Percentiles rank a stretch among this genome's conserved stretches.
Conservation (phyloP, 1,140 invertebrate species). For the Drosophila sp. region DNA sequence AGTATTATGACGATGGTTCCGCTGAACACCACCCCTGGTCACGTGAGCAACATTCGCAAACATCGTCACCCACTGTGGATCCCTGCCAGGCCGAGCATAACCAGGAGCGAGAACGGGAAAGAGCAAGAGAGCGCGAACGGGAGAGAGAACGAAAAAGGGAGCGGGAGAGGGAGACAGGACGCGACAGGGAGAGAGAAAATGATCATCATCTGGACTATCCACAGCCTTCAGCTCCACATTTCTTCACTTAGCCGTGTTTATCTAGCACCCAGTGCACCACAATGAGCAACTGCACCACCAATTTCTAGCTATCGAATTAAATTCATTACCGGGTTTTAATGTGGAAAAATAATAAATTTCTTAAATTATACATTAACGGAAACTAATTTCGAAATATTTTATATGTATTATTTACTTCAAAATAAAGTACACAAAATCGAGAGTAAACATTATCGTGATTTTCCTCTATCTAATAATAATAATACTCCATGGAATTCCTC, state of each 20-base stretch:
- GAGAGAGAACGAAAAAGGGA: background rate
- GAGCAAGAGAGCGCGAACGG: background rate
- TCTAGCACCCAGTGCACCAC: conserved; percentile 37
- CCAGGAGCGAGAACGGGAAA: conserved; percentile 21
- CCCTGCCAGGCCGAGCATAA: conserved; percentile 59
- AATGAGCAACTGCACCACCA: conserved; percentile 46
- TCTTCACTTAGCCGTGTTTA: conserved; percentile 58
- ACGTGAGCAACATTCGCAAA: background rate
- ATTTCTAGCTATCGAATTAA: conserved; percentile 20
- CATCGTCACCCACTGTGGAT: conserved; percentile 34
- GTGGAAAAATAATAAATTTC: background rate
- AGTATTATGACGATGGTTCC: conserved; percentile 37
- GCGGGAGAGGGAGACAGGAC: background rate
- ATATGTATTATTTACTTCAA: too few relatives aligned
- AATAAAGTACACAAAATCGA: too few relatives aligned
- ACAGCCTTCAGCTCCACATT: conserved; percentile 12
- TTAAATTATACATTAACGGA: background rate
- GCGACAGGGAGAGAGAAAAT: conserved; percentile 1
- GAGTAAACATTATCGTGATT: too few relatives aligned
- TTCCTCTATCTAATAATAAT: too few relatives aligned
- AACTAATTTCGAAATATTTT: too few relatives aligned
- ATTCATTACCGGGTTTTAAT: conserved; percentile 3
- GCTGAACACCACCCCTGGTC: conserved; percentile 1
- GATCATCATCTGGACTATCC: conserved; percentile 25
- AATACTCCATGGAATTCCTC: too few relatives aligned